Conservation (phyloP, 2,113 vertebrate species). For the Rhinolophus sinicus region DNA sequence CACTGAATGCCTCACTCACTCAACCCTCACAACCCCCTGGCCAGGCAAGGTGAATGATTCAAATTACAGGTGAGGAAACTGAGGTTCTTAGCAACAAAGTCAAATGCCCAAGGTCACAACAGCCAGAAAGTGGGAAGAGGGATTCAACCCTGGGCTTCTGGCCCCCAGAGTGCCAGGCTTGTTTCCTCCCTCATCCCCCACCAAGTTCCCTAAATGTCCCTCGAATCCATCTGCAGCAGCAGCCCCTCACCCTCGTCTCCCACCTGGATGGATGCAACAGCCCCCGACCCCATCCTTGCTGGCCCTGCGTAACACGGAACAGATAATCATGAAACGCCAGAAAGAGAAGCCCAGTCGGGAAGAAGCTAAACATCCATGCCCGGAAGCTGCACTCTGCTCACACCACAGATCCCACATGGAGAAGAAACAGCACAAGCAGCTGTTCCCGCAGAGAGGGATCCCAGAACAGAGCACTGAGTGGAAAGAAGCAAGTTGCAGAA, state of each 20-base stretch:
- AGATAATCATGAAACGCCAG: not conserved
- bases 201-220: not conserved
- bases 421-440: not conserved
- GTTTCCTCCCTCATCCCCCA: not conserved
- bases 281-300: not conserved
- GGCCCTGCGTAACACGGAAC: not conserved
- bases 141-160: not conserved
- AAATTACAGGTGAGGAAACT: not conserved
- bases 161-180: not conserved
- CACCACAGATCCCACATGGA: not conserved
- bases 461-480: not conserved
- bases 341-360: not conserved
- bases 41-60: not conserved
- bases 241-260: not conserved
- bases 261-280: accelerated
- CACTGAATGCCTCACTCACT: not conserved
- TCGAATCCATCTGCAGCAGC: not conserved
- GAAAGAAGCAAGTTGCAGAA: not conserved
- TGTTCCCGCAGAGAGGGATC: accelerated
- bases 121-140: not conserved
- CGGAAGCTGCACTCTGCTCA: not conserved
- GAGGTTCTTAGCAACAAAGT: not conserved
- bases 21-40: not conserved
- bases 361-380: accelerated
- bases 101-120: not conserved